phyloP scores from a whole-genome alignment of 2,113 vertebrate genomes.

The Sinosuthora webbiana region DNA sequence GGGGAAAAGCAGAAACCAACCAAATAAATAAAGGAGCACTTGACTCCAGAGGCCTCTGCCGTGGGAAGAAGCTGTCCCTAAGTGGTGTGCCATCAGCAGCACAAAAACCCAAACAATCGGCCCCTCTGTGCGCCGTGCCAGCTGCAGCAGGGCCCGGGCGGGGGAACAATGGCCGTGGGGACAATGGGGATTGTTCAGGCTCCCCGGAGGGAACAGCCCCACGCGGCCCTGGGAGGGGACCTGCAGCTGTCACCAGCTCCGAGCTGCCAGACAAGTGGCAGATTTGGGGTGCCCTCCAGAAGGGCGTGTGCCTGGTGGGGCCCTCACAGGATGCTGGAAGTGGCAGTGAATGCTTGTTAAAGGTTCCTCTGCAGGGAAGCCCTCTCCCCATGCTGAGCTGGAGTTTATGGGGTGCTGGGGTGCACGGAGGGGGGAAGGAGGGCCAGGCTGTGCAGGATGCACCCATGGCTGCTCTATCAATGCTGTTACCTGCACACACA shows the following conservation, averaged over 20 bases:
- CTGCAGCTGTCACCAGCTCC: background rate
- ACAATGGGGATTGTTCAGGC: conserved; percentile 22
- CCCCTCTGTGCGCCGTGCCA: background rate
- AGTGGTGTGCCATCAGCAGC: background rate
- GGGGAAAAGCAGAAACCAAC: background rate
- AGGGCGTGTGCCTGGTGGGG: fast-evolving
- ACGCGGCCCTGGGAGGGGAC: background rate
- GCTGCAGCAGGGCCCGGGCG: background rate
- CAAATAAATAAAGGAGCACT: background rate
- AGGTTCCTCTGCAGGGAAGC: background rate
- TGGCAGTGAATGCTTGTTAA: background rate
- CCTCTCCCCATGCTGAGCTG: background rate
- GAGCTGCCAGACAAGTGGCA: background rate
- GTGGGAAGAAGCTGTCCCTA: conserved; percentile 15
- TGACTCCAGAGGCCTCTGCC: background rate
- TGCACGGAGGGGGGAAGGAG: fast-evolving
- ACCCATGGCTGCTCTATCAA: fast-evolving
- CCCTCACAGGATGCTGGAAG: background rate
- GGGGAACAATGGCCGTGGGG: background rate
- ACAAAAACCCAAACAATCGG: background rate
- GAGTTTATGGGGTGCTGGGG: background rate
- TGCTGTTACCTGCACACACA: fast-evolving
- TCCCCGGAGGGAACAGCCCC: background rate
- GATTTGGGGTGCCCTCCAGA: background rate
- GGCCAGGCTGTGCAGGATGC: background rate